Percentiles rank a stretch among this genome's conserved stretches.
phyloP scores from a whole-genome alignment of 2,113 vertebrate species.

The Dromas ardeola region DNA sequence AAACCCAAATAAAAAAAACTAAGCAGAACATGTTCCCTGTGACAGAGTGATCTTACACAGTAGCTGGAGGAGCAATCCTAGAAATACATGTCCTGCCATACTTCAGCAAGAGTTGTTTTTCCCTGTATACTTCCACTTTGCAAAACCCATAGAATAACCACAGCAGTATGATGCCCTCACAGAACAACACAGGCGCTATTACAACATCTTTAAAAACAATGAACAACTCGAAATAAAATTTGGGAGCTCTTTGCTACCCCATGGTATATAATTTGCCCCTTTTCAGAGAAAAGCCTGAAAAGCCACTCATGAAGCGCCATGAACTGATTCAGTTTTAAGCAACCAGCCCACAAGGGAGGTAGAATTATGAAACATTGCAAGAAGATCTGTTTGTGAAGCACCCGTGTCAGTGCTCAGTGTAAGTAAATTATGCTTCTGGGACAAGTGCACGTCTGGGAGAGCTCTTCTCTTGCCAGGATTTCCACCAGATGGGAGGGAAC shows the following conservation, averaged over 20 bases:
- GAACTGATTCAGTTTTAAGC: not conserved
- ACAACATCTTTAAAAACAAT: constrained; percentile 18
- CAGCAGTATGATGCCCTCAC: constrained; percentile 19
- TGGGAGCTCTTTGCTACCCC: constrained; percentile 42
- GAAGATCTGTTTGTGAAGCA: not conserved
- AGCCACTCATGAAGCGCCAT: rapidly evolving
- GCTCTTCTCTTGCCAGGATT: not conserved
- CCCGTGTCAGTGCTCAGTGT: not conserved
- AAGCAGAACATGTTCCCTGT: not conserved
- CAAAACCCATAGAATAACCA: constrained; percentile 26
- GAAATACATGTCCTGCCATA: not conserved
- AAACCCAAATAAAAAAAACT: not conserved
- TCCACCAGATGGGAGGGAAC: not conserved
- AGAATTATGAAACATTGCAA: not conserved
- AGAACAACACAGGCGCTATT: constrained; percentile 30
- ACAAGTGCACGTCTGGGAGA: not conserved
- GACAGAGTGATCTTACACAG: not conserved
- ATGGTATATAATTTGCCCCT: not conserved
- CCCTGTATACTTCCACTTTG: not conserved
- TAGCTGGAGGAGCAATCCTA: not conserved
- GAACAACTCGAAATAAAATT: constrained; percentile 41
- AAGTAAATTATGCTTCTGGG: not conserved
- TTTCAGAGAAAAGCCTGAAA: not conserved
- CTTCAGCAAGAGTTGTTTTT: constrained; percentile 31
- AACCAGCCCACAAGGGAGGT: not conserved